These are phyloP conservation scores for Pseudochaenichthys georgianus DNA, from an alignment of 2,797 vertebrate species.

Conservation along the genomic window DNA sequence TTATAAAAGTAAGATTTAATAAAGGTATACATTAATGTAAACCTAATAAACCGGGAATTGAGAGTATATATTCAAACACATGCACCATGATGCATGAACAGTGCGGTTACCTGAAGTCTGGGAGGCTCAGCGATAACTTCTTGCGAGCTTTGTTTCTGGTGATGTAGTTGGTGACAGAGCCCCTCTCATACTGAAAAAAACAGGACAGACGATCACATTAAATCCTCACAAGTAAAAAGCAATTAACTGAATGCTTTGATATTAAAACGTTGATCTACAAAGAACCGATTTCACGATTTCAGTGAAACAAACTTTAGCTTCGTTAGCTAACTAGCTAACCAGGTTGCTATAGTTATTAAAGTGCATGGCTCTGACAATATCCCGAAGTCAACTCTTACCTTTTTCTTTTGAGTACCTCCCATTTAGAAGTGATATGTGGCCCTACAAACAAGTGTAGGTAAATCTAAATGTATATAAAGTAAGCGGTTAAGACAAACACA, in stretches of 20 bases:
- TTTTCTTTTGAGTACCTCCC: conserved; percentile 88
- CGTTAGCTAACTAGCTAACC: conserved; percentile 32
- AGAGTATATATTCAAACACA: not conserved
- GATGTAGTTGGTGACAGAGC: conserved; percentile 95
- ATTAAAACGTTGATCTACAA: not conserved
- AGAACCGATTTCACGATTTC: not conserved
- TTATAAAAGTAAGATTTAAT: fast-evolving
- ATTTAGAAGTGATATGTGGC: conserved; percentile 53
- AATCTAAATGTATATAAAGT: not conserved
- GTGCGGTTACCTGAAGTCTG: conserved; percentile 92
- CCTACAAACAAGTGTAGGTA: not conserved
- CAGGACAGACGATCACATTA: not conserved
- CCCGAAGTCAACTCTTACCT: conserved; percentile 69
- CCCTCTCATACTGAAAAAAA: conserved; percentile 89
- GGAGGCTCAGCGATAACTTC: conserved; percentile 93
- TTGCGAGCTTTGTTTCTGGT: conserved; percentile 96
- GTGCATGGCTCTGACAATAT: not conserved
- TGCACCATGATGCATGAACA: not conserved
- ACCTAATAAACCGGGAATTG: not conserved
- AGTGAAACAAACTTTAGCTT: conserved; percentile 57
- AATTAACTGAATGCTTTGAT: fast-evolving
- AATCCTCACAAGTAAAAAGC: not conserved
- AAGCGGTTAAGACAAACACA: not conserved
- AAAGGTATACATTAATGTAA: not conserved
- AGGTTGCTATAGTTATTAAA: conserved; percentile 2